Evolutionary conservation across 2,888 invertebrate species (phyloP).

Genomic region (Andricus quercusramuli): DNA sequence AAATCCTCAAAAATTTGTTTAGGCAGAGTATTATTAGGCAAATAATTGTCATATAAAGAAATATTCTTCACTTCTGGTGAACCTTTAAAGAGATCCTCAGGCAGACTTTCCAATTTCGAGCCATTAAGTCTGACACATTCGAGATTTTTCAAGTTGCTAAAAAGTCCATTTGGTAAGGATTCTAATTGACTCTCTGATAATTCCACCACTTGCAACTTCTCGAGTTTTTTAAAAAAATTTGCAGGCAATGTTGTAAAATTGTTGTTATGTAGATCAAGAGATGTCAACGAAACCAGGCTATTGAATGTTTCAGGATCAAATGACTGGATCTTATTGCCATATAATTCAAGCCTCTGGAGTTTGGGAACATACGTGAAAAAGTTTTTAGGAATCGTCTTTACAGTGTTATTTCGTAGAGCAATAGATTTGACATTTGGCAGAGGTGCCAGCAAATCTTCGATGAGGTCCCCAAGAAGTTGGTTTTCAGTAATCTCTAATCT

Average conservation of each 20-base stretch:
- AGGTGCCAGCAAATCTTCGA: constrained; percentile 82
- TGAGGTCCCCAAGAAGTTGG: constrained; percentile 80
- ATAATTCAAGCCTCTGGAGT: constrained; percentile 84
- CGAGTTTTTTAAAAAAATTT: neutral
- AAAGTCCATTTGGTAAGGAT: constrained; percentile 82
- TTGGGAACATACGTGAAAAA: constrained; percentile 65
- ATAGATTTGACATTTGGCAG: constrained; percentile 42
- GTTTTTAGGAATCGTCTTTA: constrained; percentile 47
- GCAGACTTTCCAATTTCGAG: constrained; percentile 81
- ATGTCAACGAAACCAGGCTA: constrained; percentile 79
- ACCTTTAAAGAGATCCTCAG: constrained; percentile 83
- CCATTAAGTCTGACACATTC: constrained; percentile 81
- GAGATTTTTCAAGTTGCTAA: constrained; percentile 82
- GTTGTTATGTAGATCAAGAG: constrained; percentile 86
- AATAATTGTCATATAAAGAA: constrained; percentile 81
- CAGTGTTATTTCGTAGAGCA: constrained; percentile 47
- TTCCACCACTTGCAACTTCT: constrained; percentile 80
- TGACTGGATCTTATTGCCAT: constrained; percentile 83
- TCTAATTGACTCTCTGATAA: constrained; percentile 85
- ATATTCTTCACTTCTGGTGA: constrained; percentile 82
- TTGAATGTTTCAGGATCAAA: constrained; percentile 82
- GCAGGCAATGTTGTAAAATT: constrained; percentile 35
- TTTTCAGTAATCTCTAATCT: constrained; percentile 7
- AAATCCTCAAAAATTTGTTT: constrained; percentile 83
- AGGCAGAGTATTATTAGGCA: constrained; percentile 79